Percentiles rank a stretch among this genome's conserved stretches.
Evolutionary conservation across 2,888 invertebrate species (phyloP).

Genomic region (Labia minor): DNA sequence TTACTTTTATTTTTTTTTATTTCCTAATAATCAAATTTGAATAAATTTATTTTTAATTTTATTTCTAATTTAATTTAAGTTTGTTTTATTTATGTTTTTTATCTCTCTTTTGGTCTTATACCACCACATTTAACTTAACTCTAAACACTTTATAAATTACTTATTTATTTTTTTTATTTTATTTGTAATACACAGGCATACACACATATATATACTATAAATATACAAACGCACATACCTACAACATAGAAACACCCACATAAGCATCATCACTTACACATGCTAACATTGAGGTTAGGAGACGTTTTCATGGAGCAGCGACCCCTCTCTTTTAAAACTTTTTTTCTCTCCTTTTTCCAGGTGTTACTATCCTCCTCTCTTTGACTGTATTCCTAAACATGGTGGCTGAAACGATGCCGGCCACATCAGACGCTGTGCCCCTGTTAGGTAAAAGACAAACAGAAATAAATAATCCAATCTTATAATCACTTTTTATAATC

Average conservation of each 20-base stretch:
- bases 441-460: conserved; percentile 51
- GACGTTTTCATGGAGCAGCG: conserved; percentile 22
- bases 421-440: conserved; percentile 88
- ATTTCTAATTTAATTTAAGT: conserved; percentile 20
- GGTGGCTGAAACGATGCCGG: conserved; percentile 98
- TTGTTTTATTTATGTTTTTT: too few relatives aligned
- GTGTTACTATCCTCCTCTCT: conserved; percentile 93
- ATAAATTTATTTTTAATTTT: conserved; percentile 20
- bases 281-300: conserved; percentile 20
- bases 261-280: background rate
- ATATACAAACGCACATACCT: too few relatives aligned
- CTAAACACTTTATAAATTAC: too few relatives aligned
- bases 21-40: too few relatives aligned
- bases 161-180: too few relatives aligned
- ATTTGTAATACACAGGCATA: too few relatives aligned
- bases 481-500: conserved; percentile 15
- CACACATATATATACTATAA: too few relatives aligned
- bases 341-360: conserved; percentile 41
- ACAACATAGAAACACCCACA: background rate
- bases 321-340: conserved; percentile 23
- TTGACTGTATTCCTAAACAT: conserved; percentile 97
- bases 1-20: too few relatives aligned
- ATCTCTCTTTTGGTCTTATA: too few relatives aligned
- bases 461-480: conserved; percentile 20
- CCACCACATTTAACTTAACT: too few relatives aligned